A percentile compares a stretch with the other conserved stretches of the same genome.
phyloP scores from a whole-genome alignment of 2,113 vertebrate genomes.

The Hippocampus mohnikei region DNA sequence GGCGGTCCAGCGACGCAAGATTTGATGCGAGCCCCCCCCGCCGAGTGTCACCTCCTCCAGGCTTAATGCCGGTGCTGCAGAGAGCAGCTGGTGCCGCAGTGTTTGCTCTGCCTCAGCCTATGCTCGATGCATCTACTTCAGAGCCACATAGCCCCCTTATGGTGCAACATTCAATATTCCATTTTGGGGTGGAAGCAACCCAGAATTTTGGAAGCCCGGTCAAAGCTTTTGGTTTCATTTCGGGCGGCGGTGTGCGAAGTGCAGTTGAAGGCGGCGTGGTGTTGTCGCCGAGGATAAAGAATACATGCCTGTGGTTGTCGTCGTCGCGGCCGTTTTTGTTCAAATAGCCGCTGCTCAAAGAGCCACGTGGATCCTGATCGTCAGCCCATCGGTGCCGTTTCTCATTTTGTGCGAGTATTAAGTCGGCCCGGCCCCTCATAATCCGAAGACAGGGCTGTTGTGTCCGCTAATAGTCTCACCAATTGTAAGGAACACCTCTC shows the following conservation, averaged over 20 bases:
- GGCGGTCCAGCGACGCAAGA: slow-evolving; percentile 39
- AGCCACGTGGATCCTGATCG: no score
- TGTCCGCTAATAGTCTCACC: background rate
- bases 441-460: no score
- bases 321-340: background rate
- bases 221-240: background rate
- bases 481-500: background rate
- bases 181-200: background rate
- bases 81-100: slow-evolving; percentile 66
- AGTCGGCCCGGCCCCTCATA: no score
- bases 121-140: slow-evolving; percentile 44
- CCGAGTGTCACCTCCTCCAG: slow-evolving; percentile 42
- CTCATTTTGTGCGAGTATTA: no score
- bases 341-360: background rate
- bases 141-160: background rate
- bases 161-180: background rate
- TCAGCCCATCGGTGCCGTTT: no score
- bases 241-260: no score
- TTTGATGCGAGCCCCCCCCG: slow-evolving; percentile 54
- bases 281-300: background rate
- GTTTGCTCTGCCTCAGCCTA: slow-evolving; percentile 55
- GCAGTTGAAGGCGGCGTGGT: no score
- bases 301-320: background rate
- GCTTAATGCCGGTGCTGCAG: slow-evolving; percentile 61
- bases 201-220: background rate